A percentile compares a stretch with the other conserved stretches of the same genome.
Evolutionary conservation across 2,888 invertebrate genomes (phyloP).

Genomic region (Octodonta nipae): DNA sequence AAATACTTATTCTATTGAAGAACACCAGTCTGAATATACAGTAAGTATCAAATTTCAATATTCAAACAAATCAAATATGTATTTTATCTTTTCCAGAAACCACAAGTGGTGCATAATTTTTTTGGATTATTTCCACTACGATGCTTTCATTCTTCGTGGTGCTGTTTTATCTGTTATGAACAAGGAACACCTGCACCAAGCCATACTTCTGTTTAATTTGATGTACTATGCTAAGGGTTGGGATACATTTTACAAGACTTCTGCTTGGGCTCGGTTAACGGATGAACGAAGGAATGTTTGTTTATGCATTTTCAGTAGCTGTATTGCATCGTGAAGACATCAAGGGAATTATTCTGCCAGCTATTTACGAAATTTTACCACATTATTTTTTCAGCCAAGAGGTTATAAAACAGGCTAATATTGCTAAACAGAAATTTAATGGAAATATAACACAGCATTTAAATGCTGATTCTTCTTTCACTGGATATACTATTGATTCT

Average conservation of each 20-base stretch:
- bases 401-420: constrained; percentile 50
- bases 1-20: neutral
- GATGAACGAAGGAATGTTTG: constrained; percentile 55
- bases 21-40: neutral
- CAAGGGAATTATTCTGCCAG: constrained; percentile 49
- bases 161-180: constrained; percentile 49
- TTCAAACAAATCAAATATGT: neutral
- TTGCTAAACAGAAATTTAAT: constrained; percentile 43
- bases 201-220: constrained; percentile 48
- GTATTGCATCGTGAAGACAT: constrained; percentile 48
- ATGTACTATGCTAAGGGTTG: constrained; percentile 57
- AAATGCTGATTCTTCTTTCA: constrained; percentile 24
- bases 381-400: constrained; percentile 54
- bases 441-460: constrained; percentile 10
- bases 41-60: neutral
- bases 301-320: constrained; percentile 48
- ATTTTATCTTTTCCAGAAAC: constrained; percentile 6
- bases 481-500: constrained; percentile 39
- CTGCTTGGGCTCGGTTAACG: constrained; percentile 51
- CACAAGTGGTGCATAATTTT: constrained; percentile 6
- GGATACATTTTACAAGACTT: constrained; percentile 52
- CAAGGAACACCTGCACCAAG: constrained; percentile 47
- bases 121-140: constrained; percentile 5
- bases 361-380: constrained; percentile 58
- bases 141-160: constrained; percentile 43